These are phyloP conservation scores for Halichoeres trimaculatus DNA, from an alignment of 2,113 vertebrate species.

Conservation along the genomic window DNA sequence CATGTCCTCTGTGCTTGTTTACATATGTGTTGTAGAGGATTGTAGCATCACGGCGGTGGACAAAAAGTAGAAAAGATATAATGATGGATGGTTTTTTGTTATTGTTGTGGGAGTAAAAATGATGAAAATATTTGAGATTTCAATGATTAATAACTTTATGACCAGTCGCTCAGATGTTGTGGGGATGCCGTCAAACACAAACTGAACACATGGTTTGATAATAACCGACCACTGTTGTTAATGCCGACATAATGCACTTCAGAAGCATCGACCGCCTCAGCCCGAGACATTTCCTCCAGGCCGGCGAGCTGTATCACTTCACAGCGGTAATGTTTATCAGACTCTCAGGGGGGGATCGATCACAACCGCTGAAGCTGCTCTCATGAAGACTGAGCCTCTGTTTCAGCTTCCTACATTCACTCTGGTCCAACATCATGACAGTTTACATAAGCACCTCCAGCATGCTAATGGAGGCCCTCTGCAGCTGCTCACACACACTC, in stretches of 20 bases:
- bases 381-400: conserved; percentile 64
- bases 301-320: conserved; percentile 25
- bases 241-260: conserved; percentile 42
- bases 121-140: background rate
- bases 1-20: too few species aligned
- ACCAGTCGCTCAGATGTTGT: conserved; percentile 5
- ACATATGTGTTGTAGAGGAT: too few species aligned
- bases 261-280: conserved; percentile 37
- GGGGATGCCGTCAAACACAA: conserved; percentile 12
- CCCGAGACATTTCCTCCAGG: conserved; percentile 36
- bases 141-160: too few species aligned
- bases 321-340: conserved; percentile 32
- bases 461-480: conserved; percentile 78
- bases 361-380: conserved; percentile 48
- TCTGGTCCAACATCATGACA: conserved; percentile 62
- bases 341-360: conserved; percentile 49
- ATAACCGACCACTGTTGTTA: conserved; percentile 27
- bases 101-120: background rate
- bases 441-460: conserved; percentile 78
- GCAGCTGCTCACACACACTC: conserved; percentile 71
- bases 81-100: too few species aligned
- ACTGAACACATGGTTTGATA: conserved; percentile 14
- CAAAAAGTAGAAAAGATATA: too few species aligned
- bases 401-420: conserved; percentile 69
- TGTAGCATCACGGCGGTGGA: too few species aligned